Percentiles rank a stretch among this genome's conserved stretches.
These are phyloP conservation scores for Mirounga angustirostris DNA, from an alignment of 2,113 vertebrate species.

Conservation along the genomic window DNA sequence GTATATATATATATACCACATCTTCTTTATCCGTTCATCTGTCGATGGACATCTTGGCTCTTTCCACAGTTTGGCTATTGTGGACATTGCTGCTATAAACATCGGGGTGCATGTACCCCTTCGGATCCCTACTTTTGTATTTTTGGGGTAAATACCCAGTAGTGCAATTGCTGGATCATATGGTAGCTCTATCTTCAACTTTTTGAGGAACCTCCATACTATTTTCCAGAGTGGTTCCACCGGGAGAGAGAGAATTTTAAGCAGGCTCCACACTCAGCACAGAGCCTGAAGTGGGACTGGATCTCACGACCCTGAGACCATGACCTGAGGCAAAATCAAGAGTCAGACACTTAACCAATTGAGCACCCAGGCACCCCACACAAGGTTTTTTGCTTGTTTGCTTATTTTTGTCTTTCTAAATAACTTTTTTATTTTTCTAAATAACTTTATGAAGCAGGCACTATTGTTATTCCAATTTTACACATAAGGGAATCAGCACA, in stretches of 20 bases:
- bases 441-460: not conserved
- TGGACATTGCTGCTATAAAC: too few species aligned
- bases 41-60: too few species aligned
- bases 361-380: not conserved
- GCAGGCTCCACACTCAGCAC: not conserved
- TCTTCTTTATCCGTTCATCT: too few species aligned
- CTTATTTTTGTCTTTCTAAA: not conserved
- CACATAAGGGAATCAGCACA: not conserved
- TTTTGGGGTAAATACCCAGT: too few species aligned
- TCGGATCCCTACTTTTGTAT: too few species aligned
- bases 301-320: not conserved
- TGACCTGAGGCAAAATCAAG: not conserved
- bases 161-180: too few species aligned
- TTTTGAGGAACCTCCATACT: too few species aligned
- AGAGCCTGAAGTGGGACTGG: not conserved
- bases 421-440: not conserved
- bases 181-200: too few species aligned
- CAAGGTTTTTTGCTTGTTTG: not conserved
- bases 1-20: too few species aligned
- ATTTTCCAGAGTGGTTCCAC: too few species aligned
- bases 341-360: not conserved
- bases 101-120: too few species aligned
- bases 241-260: not conserved
- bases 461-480: not conserved
- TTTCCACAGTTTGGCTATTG: too few species aligned